A percentile compares a stretch with the other conserved stretches of the same genome.
These are phyloP conservation scores for Strigamia crassipes DNA, from an alignment of 2,888 invertebrate species.

Conservation along the genomic window DNA sequence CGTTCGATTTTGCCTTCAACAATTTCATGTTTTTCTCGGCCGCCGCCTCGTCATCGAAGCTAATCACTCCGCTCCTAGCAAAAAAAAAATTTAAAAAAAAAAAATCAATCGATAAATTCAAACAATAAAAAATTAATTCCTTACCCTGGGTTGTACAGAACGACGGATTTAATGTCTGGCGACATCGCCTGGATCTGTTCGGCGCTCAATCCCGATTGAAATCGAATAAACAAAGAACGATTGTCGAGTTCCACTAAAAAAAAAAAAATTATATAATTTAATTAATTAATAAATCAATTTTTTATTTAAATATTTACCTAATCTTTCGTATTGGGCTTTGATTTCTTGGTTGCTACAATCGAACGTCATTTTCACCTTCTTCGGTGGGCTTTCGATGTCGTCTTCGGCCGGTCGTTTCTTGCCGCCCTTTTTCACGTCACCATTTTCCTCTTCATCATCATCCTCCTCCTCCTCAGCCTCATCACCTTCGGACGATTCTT, in stretches of 20 bases:
- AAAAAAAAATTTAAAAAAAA: too few species aligned
- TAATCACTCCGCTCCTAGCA: too few species aligned
- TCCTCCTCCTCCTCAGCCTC: not conserved
- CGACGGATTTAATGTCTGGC: too few species aligned
- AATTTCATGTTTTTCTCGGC: not conserved
- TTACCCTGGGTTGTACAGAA: too few species aligned
- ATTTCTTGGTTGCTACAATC: not conserved
- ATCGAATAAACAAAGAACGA: too few species aligned
- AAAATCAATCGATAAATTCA: too few species aligned
- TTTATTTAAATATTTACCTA: not conserved
- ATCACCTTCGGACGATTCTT: not conserved
- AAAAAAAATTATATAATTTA: not conserved
- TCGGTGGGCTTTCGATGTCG: not conserved
- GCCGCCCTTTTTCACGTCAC: not conserved
- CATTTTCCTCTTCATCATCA: not conserved
- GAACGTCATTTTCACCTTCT: not conserved
- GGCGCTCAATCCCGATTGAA: too few species aligned
- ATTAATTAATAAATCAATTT: not conserved
- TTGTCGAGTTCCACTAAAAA: not conserved
- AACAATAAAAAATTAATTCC: too few species aligned
- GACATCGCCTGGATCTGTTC: too few species aligned
- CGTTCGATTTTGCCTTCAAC: not conserved
- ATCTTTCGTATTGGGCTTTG: not conserved
- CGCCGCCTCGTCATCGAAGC: not conserved
- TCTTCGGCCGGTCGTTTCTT: not conserved